Percentiles rank a stretch among this genome's conserved stretches.
Evolutionary conservation across 2,888 invertebrate species (phyloP).

Genomic region (Ctena decussata): DNA sequence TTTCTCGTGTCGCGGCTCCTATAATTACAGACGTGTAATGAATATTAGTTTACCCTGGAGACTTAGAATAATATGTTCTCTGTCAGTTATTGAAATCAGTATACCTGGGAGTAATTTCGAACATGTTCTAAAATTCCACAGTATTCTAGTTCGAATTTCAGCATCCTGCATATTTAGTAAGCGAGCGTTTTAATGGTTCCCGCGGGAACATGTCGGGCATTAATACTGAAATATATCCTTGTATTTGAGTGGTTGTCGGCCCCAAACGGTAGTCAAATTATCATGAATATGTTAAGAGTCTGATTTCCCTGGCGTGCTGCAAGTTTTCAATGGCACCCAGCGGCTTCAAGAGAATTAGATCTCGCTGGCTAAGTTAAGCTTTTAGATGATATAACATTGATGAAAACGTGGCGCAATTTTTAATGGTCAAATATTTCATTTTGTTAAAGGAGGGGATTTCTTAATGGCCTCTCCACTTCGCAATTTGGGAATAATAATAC

Average conservation of each 20-base stretch:
- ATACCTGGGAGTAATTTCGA: slow-evolving; percentile 14
- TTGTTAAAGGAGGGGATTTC: slow-evolving; percentile 17
- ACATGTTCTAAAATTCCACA: slow-evolving; percentile 10
- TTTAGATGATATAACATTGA: slow-evolving; percentile 46
- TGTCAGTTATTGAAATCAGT: slow-evolving; percentile 3
- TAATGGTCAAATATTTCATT: slow-evolving; percentile 60
- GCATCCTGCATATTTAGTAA: slow-evolving; percentile 18
- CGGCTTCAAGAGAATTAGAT: slow-evolving; percentile 43
- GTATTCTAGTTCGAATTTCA: not conserved
- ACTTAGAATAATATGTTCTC: not conserved
- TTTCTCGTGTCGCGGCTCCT: no score
- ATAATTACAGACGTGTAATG: slow-evolving; percentile 8
- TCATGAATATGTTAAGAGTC: slow-evolving; percentile 57
- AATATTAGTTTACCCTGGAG: not conserved
- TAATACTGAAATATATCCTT: slow-evolving; percentile 8
- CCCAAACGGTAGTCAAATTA: slow-evolving; percentile 43
- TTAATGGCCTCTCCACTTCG: not conserved
- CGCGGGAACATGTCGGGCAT: not conserved
- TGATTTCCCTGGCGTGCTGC: slow-evolving; percentile 71
- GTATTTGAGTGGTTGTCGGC: slow-evolving; percentile 10
- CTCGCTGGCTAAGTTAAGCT: slow-evolving; percentile 41
- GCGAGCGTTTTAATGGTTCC: not conserved
- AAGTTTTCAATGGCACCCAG: slow-evolving; percentile 66
- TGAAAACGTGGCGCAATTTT: slow-evolving; percentile 50
- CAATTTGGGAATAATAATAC: slow-evolving; percentile 20